Conservation (phyloP, 2,113 vertebrate species). For the Trichomycterus rosablanca region DNA sequence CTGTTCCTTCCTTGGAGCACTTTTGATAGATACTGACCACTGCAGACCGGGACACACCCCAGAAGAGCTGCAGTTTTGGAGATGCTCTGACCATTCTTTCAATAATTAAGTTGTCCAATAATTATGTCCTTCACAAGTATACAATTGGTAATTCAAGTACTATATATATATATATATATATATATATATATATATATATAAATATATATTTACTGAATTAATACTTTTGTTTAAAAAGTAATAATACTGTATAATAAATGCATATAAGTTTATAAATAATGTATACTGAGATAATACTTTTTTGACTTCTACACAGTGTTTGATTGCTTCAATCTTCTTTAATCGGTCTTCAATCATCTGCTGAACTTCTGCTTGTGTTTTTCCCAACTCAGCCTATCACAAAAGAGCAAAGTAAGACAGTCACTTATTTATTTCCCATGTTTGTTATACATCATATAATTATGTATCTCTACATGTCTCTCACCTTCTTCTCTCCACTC, state of each 20-base stretch:
- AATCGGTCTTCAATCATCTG: background rate
- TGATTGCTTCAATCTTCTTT: background rate
- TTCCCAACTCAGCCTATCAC: background rate
- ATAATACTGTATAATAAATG: background rate
- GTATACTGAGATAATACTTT: background rate
- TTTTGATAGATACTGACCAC: too few relatives aligned
- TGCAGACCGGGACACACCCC: too few relatives aligned
- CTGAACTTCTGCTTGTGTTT: background rate
- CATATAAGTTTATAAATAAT: too few relatives aligned
- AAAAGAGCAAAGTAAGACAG: background rate
- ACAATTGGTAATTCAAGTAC: too few relatives aligned
- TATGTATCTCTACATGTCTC: background rate
- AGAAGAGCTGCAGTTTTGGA: too few relatives aligned
- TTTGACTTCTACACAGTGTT: background rate
- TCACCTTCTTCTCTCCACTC: conserved; percentile 8
- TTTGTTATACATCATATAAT: background rate
- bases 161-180: too few relatives aligned
- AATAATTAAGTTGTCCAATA: too few relatives aligned
- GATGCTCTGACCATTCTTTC: too few relatives aligned
- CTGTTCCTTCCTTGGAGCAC: too few relatives aligned
- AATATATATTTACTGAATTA: too few relatives aligned
- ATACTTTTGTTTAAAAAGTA: background rate
- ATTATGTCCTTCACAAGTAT: too few relatives aligned
- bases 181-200: too few relatives aligned
- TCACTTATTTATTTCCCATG: background rate